Conservation (phyloP, 2,888 invertebrate genomes). For the Petrolisthes cinctipes region DNA sequence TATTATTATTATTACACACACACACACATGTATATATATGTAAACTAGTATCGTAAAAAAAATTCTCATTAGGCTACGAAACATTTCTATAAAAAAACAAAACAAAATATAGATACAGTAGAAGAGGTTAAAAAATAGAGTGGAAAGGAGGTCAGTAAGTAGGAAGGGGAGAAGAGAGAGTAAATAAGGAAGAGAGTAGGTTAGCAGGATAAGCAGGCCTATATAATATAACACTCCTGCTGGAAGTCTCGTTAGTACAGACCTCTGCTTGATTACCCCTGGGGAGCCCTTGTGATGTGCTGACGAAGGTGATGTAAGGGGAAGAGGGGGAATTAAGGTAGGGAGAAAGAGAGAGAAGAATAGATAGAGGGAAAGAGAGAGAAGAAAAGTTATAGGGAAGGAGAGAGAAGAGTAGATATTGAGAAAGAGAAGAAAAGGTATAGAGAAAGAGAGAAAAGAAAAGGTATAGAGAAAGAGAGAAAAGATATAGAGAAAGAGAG, state of each 20-base stretch:
- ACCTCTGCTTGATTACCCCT: not conserved
- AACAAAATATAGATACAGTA: too few relatives aligned
- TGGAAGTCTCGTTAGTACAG: not conserved
- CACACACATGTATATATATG: not conserved
- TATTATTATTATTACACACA: too few relatives aligned
- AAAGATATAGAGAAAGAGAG: not conserved
- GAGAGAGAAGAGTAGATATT: slow-evolving; percentile 21
- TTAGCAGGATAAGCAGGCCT: too few relatives aligned
- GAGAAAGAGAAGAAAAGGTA: not conserved
- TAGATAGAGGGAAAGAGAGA: not conserved
- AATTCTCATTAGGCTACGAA: too few relatives aligned
- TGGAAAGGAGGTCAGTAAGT: too few relatives aligned
- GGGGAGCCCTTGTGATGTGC: not conserved
- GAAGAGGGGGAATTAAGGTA: not conserved
- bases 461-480: slow-evolving; percentile 31
- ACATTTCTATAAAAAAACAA: too few relatives aligned
- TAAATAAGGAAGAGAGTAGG: not conserved
- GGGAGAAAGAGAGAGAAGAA: not conserved
- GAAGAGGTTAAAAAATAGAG: too few relatives aligned
- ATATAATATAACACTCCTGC: too few relatives aligned
- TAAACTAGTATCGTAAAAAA: too few relatives aligned
- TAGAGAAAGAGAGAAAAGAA: not conserved
- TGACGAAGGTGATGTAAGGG: not conserved
- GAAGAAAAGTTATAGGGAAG: not conserved
- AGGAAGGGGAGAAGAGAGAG: too few relatives aligned